Conservation (phyloP, 2,113 vertebrate genomes). For the Sylvietta virens region DNA sequence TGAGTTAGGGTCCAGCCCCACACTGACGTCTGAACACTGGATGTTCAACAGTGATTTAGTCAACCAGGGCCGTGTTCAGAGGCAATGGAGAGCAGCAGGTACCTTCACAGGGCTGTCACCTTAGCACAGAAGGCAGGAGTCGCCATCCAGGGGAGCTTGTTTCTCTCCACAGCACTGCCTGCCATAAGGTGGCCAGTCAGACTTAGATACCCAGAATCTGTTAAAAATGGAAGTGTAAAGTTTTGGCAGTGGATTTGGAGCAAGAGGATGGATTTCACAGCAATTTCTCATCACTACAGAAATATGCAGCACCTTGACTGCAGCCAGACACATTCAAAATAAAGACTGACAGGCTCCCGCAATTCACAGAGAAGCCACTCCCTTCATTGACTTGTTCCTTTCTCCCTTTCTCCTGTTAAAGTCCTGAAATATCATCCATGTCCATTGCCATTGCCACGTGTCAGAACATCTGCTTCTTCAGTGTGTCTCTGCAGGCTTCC, state of each 20-base stretch:
- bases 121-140: background rate
- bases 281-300: background rate
- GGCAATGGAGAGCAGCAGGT: background rate
- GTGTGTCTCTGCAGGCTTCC: background rate
- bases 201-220: background rate
- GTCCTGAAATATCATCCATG: background rate
- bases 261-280: background rate
- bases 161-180: background rate
- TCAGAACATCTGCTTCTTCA: background rate
- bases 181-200: background rate
- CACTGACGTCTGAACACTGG: fast-evolving
- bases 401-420: background rate
- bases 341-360: background rate
- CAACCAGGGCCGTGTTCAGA: background rate
- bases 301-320: fast-evolving
- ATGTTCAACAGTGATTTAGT: background rate
- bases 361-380: background rate
- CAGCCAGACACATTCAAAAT: background rate
- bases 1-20: background rate
- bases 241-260: background rate
- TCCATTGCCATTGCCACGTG: fast-evolving
- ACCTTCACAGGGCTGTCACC: background rate
- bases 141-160: background rate
- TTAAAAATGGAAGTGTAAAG: background rate
- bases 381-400: background rate